Evolutionary conservation across 2,888 invertebrate genomes (phyloP).

Genomic region (Candidula unifasciata): DNA sequence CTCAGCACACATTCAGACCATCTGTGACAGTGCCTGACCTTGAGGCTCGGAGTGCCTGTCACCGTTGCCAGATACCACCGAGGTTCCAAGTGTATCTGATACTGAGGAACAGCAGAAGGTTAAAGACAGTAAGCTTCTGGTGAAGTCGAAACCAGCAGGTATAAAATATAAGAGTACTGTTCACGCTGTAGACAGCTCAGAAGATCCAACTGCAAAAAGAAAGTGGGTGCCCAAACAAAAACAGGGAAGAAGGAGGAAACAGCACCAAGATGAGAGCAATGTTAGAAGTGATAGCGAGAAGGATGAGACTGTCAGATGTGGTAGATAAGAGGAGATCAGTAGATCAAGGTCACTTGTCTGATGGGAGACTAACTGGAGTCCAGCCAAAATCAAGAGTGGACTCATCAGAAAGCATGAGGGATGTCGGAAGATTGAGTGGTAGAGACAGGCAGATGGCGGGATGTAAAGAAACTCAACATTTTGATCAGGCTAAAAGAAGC

Average conservation of each 20-base stretch:
- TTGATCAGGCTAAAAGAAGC: background rate
- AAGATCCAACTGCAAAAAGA: background rate
- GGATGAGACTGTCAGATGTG: background rate
- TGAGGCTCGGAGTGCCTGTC: slow-evolving; percentile 7
- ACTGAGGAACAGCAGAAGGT: slow-evolving; percentile 5
- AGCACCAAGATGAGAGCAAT: background rate
- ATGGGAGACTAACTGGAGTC: background rate
- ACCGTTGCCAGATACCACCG: slow-evolving; percentile 45
- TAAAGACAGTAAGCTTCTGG: background rate
- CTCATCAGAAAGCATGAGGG: background rate
- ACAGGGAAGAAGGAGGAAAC: background rate
- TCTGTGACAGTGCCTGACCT: slow-evolving; percentile 1
- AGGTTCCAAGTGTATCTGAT: slow-evolving; percentile 44
- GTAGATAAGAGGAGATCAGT: background rate
- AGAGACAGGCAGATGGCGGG: background rate
- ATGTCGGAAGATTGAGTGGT: background rate
- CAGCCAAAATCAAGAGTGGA: background rate
- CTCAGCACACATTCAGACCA: slow-evolving; percentile 26
- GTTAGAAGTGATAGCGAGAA: background rate
- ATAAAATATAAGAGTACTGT: background rate
- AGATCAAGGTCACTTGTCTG: background rate
- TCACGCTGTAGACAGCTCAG: too few relatives aligned
- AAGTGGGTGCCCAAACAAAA: slow-evolving; percentile 37
- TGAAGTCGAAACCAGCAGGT: background rate
- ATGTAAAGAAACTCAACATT: background rate